Evolutionary conservation across 2,113 vertebrate genomes (phyloP).

Genomic region (Carlito syrichta): DNA sequence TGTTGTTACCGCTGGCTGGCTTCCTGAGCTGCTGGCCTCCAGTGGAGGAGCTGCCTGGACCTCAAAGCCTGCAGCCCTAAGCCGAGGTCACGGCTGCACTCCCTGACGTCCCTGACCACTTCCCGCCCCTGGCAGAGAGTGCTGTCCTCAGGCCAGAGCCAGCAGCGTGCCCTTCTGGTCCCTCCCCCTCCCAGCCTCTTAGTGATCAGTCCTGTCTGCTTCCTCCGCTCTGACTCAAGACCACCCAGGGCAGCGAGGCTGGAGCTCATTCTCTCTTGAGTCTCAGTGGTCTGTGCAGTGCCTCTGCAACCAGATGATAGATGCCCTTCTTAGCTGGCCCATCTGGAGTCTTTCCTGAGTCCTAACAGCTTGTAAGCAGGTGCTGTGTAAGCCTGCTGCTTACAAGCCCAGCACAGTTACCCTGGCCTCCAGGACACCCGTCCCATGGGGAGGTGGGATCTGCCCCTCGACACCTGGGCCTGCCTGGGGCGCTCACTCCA

Average conservation of each 20-base stretch:
- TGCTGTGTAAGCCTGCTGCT: not conserved
- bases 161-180: too few species aligned
- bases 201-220: accelerated
- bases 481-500: accelerated
- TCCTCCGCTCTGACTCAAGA: too few species aligned
- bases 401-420: not conserved
- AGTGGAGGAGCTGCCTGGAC: too few species aligned
- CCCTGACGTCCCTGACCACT: accelerated
- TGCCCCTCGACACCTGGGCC: too few species aligned
- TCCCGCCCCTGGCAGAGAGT: not conserved
- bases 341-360: not conserved
- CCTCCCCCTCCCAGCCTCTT: not conserved
- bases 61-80: not conserved
- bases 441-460: too few species aligned
- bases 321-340: not conserved
- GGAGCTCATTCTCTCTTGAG: too few species aligned
- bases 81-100: accelerated
- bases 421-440: not conserved
- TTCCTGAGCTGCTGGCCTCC: not conserved
- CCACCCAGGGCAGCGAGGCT: too few species aligned
- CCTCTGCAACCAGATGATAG: not conserved
- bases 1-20: not conserved
- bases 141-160: not conserved
- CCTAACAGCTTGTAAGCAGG: not conserved
- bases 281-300: accelerated